Evolutionary conservation across 1,140 invertebrate species (phyloP), one percentile per base, ranked within the genome.

Genomic region (Tetragnatha versicolor): DNA sequence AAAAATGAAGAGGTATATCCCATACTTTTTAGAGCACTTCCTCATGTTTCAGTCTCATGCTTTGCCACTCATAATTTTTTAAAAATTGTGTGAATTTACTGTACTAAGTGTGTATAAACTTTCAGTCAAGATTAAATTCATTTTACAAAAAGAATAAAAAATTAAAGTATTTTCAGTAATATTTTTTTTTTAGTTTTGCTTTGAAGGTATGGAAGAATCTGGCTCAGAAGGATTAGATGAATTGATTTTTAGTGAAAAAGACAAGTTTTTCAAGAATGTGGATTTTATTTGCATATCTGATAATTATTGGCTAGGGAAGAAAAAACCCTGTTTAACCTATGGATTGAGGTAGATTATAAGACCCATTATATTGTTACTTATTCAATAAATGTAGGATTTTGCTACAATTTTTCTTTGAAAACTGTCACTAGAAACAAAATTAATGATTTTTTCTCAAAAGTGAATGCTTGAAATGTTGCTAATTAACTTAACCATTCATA

Each of bases 131-230:
- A n/a, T n/a, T n/a, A n/a, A n/a, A n/a, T n/a, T n/a, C n/a, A n/a
- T n/a, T n/a, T n/a, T n/a, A n/a, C n/a, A n/a, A n/a, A n/a, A n/a
- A n/a, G n/a, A 33, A 10, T 33, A 33, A 17, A 33, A 29, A n/a
- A 39, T 61, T 20, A 4, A 35, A n/a, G 3, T 42, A 31, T 66
- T 66, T 47, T 20, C 22, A 3, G 10, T 37, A 39, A 14, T 72
- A 37, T 39, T 37, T 69, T 79, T 81, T 80, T 86, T 87, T 42
- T 83, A 93, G 90, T 98, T 99, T 88, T 90, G 94, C 22, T 95
- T 99, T 85, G 97, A 99, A 89, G 96, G 94, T 53, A 99, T 99
- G 97, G 98, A 99, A 88, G 98, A 99, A 86, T 93, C 91, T 83
- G 97, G 97, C 7, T 98, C 96, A 79, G 93, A 95, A 86, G 97